Conservation (phyloP, 2,113 vertebrate genomes). For the Chaenocephalus aceratus region DNA sequence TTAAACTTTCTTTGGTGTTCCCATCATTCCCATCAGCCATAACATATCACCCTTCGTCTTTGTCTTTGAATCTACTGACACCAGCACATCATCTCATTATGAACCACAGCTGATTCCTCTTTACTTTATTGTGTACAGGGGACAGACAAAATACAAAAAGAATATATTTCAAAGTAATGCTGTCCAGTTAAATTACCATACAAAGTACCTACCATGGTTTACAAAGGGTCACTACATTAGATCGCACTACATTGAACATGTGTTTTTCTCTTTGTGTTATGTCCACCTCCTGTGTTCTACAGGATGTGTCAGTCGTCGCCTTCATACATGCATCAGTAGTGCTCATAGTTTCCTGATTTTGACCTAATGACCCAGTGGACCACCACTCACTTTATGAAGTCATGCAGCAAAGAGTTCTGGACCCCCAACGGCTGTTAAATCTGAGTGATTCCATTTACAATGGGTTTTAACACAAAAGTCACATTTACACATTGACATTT, state of each 20-base stretch:
- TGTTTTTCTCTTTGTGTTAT: not conserved
- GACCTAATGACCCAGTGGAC: not conserved
- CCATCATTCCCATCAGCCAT: not conserved
- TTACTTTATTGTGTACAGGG: not conserved
- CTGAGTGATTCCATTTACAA: not conserved
- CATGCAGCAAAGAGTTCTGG: not conserved
- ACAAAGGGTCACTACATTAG: not conserved
- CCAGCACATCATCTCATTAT: not conserved
- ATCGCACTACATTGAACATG: not conserved
- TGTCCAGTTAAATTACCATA: not conserved
- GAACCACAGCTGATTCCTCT: not conserved
- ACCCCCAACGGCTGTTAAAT: not conserved
- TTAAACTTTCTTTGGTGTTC: not conserved
- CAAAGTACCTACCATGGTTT: not conserved
- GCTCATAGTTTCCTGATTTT: not conserved
- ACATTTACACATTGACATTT: not conserved
- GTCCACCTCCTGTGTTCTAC: not conserved
- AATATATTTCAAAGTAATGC: not conserved
- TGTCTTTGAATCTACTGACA: not conserved
- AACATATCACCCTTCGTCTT: not conserved
- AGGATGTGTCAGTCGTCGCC: not conserved
- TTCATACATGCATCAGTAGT: not conserved
- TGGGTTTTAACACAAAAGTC: not conserved
- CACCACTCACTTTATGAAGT: not conserved
- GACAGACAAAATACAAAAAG: not conserved